phyloP scores from a whole-genome alignment of 2,888 invertebrate species.

The Neocrepidodera transversa region DNA sequence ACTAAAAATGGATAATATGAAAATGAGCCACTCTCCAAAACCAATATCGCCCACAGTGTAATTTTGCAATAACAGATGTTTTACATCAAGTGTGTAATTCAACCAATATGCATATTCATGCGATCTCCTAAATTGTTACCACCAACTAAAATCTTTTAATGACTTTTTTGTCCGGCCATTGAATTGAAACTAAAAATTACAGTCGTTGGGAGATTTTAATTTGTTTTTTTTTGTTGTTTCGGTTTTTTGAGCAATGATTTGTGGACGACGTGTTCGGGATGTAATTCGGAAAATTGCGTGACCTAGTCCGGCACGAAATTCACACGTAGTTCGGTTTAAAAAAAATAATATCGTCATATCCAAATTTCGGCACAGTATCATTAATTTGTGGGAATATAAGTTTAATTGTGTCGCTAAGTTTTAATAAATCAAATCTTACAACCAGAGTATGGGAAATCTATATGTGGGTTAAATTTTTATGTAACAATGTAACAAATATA shows the following conservation, averaged over 20 bases:
- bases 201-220: constrained; percentile 18
- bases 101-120: constrained; percentile 35
- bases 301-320: too few species aligned
- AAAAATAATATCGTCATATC: too few species aligned
- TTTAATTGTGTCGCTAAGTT: too few species aligned
- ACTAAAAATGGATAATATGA: background rate
- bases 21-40: background rate
- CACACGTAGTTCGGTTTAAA: too few species aligned
- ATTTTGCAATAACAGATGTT: constrained; percentile 20
- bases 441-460: too few species aligned
- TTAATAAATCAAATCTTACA: too few species aligned
- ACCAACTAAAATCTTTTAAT: constrained; percentile 31
- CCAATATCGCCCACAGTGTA: background rate
- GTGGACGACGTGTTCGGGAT: constrained; percentile 20
- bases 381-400: too few species aligned
- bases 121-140: constrained; percentile 25
- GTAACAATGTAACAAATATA: too few species aligned
- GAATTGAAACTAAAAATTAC: constrained; percentile 19
- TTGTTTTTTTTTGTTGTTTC: constrained; percentile 18
- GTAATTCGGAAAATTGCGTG: constrained; percentile 9
- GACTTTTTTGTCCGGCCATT: constrained; percentile 29
- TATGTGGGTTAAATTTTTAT: too few species aligned
- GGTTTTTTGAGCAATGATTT: constrained; percentile 29
- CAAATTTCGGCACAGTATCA: too few species aligned
- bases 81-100: constrained; percentile 30